phyloP scores from a whole-genome alignment of 1,140 invertebrate genomes.

The Dryas iulia region DNA sequence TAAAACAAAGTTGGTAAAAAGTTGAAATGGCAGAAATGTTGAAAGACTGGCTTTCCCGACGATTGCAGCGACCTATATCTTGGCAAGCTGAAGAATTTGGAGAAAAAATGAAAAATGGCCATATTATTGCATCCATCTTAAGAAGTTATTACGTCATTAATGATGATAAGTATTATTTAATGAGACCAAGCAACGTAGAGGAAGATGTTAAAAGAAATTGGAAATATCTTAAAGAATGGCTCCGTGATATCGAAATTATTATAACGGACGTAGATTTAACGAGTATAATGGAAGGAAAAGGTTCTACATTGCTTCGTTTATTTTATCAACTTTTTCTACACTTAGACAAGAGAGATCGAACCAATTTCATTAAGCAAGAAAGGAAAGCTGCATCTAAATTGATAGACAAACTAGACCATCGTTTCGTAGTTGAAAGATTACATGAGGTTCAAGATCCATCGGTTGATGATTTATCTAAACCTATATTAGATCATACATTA shows the following conservation, averaged over 20 bases:
- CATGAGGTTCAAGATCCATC: conserved; percentile 44
- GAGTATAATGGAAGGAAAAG: conserved; percentile 77
- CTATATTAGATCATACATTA: conserved; percentile 70
- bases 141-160: conserved; percentile 64
- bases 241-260: conserved; percentile 75
- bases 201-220: conserved; percentile 78
- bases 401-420: conserved; percentile 61
- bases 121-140: conserved; percentile 58
- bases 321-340: conserved; percentile 82
- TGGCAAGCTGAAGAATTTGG: conserved; percentile 70
- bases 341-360: conserved; percentile 80
- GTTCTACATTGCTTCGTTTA: conserved; percentile 75
- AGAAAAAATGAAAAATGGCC: conserved; percentile 68
- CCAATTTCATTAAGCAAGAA: conserved; percentile 79
- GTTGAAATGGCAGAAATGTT: conserved; percentile 65
- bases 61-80: conserved; percentile 52
- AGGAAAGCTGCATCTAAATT: conserved; percentile 67
- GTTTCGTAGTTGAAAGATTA: conserved; percentile 60
- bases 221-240: conserved; percentile 75
- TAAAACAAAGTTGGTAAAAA: background rate
- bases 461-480: conserved; percentile 66
- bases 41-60: conserved; percentile 70
- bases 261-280: conserved; percentile 72
- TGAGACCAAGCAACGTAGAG: conserved; percentile 61
- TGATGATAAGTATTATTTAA: conserved; percentile 61